Base-by-base conservation (phyloP, 2,888 invertebrate genomes). In the Teinopalpus imperialis region DNA sequence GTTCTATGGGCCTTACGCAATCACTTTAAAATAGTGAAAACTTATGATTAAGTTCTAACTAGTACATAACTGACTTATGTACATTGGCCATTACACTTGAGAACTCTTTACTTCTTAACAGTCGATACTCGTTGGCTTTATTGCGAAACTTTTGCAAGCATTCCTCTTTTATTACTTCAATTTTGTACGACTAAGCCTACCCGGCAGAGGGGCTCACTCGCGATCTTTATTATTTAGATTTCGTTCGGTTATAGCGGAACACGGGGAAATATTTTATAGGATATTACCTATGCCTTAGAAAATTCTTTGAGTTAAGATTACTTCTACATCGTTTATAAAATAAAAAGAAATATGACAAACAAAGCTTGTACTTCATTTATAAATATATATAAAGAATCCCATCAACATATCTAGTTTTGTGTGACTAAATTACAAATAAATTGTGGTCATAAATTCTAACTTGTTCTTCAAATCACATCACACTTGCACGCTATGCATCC, bases 121-220 rank as follows among this genome's bases (percentile, higher is more conserved):
- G 85, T 87, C 87, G 86, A 87, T 88, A 85, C 83, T 81, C 78
- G 81, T 81, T 76, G 79, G 74, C 75, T 86, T 87, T 88, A 88
- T 88, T 88, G 82, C 86, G 66, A 88, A 88, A 88, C 81, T 88
- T 88, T 87, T 73, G 74, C 79, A 73, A 76, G 83, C 87, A 86
- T 87, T 87, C 77, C 87, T 81, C 86, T 85, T 87, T 87, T 88
- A 88, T 87, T 87, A 86, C 88, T 75, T 81, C 86, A 87, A 87
- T 87, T 88, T 86, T 82, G 85, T 83, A 75, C 79, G 77, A 73
- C 74, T 83, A 82, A 85, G 86, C 85, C 86, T 79, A 83, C 81
- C 74, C 78, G 66, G 68, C 68, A 50, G 63, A 69, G 72, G 74
- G 74, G 68, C 56, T 57, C 59, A 54, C 57, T 58, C 65, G 74